Base-by-base conservation (phyloP, 2,888 invertebrate genomes). In the Ditylenchus weischeri region DNA sequence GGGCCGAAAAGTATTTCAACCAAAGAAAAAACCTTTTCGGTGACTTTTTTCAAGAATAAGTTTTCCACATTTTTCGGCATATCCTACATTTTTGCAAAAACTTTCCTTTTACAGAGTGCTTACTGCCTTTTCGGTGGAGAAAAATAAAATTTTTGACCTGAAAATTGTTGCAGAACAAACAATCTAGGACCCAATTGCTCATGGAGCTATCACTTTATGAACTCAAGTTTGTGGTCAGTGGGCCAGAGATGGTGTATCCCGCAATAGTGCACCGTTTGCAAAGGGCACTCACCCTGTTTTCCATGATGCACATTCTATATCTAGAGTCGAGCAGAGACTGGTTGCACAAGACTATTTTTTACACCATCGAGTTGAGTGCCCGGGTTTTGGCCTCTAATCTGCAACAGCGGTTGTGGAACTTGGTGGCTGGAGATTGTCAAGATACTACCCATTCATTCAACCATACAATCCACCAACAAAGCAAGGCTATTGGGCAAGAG, bases 181-280 rank as follows among this genome's bases (percentile, higher is more conserved):
- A 38, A 18, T 61, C 18, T 4, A 23, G n/a, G 36, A 64, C 43
- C 35, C 74, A 72, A 18, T 43, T 72, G 11, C 54, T 51, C 36
- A 65, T 72, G 10, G 72, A 72, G 36, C 50, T 72, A 8, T 75
- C 75, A 8, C 57, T 72, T 11, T 72, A 64, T 54, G 75, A 72
- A 36, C 61, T 72, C 36, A 75, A 75, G 58, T 75, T 64, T 19
- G 29, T 29, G 29, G 18, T 72, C 21, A 58, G 36, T 18, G 57
- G 43, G 19, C 19, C 38, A 1, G 47, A 61, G 21, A 38, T 48
- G 19, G 61, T 49, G 36, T 21, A 49, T 2, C 48, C 21, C 15
- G 11, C 47, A 18, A 65, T 69, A 5, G 19, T 64, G 48, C 57
- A 50, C 7, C 50, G 64, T 8, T 59, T 72, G 13, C 38, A 57